These are phyloP conservation scores for Chloroceryle inda DNA, from an alignment of 2,797 vertebrate species.

Conservation along the genomic window DNA sequence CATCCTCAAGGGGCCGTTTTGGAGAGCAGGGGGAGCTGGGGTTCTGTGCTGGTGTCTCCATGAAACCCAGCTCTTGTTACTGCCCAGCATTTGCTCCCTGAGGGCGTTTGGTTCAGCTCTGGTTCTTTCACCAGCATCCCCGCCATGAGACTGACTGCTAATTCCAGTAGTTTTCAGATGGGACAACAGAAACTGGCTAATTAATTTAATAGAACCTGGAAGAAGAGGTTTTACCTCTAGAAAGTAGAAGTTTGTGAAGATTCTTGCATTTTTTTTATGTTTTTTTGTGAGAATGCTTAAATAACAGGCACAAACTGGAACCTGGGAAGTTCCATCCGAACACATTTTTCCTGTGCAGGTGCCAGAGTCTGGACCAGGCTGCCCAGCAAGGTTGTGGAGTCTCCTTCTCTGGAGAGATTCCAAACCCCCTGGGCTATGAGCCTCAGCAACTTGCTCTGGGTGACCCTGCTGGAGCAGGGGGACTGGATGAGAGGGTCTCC, in stretches of 20 bases:
- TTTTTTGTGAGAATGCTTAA: not conserved
- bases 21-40: not conserved
- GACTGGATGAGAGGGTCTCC: not conserved
- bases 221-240: not conserved
- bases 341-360: not conserved
- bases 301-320: not conserved
- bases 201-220: not conserved
- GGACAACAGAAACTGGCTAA: not conserved
- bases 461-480: not conserved
- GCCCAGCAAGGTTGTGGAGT: not conserved
- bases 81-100: rapidly evolving
- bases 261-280: not conserved
- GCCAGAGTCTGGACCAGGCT: not conserved
- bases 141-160: rapidly evolving
- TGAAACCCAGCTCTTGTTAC: not conserved
- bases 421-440: not conserved
- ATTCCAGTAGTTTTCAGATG: not conserved
- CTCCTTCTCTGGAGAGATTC: not conserved
- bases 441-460: not conserved
- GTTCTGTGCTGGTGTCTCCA: rapidly evolving
- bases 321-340: not conserved
- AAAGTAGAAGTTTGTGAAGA: not conserved
- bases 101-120: rapidly evolving
- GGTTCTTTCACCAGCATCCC: not conserved
- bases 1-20: not conserved